A percentile compares a stretch with the other conserved stretches of the same genome.
These are phyloP conservation scores for Mesembrinibis cayennensis DNA, from an alignment of 2,113 vertebrate genomes.

Conservation along the genomic window DNA sequence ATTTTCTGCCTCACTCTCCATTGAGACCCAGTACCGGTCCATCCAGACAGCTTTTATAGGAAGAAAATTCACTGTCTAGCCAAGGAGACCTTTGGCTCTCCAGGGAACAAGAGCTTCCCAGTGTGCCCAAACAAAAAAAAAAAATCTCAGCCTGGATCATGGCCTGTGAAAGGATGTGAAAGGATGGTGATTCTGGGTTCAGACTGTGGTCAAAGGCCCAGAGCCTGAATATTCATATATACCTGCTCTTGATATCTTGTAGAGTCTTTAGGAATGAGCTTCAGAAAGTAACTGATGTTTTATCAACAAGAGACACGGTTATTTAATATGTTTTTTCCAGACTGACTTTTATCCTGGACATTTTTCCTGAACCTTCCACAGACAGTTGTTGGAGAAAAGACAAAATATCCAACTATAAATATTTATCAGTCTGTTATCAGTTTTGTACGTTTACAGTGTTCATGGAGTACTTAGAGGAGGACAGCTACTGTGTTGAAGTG, in stretches of 20 bases:
- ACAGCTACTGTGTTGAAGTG: background rate
- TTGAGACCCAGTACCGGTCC: background rate
- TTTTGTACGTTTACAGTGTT: background rate
- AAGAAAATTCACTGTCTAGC: background rate
- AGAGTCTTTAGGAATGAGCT: background rate
- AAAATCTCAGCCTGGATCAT: background rate
- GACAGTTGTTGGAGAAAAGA: background rate
- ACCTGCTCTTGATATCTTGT: background rate
- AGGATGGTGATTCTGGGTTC: background rate
- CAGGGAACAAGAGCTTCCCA: background rate
- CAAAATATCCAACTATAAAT: background rate
- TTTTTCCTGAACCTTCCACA: background rate
- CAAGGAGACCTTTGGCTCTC: background rate
- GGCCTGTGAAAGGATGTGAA: background rate
- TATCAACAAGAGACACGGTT: background rate
- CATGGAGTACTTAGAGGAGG: background rate
- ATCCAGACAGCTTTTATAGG: background rate
- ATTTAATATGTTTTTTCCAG: background rate
- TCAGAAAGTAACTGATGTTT: background rate
- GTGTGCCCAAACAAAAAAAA: background rate
- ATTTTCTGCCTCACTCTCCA: background rate
- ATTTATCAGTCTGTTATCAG: background rate
- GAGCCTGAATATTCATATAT: background rate
- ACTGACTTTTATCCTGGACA: background rate
- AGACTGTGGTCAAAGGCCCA: background rate